Percentiles rank a stretch among this genome's conserved stretches.
phyloP scores from a whole-genome alignment of 2,113 vertebrate genomes.

The Brachirus orientalis region DNA sequence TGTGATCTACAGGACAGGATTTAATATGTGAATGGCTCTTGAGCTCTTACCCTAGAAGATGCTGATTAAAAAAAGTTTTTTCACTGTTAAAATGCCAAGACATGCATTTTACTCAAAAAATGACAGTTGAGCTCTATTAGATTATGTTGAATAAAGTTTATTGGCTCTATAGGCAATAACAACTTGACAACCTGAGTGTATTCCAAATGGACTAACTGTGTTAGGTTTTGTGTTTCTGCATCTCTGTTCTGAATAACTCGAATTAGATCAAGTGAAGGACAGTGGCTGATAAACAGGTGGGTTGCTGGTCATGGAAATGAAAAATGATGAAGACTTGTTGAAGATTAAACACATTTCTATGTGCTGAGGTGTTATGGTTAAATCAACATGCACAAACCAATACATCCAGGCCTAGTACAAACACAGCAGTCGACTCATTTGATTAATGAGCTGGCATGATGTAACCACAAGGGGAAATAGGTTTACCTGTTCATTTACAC shows the following conservation, averaged over 20 bases:
- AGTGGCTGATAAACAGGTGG: constrained; percentile 14
- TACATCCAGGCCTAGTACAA: constrained; percentile 64
- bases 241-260: background rate
- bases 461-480: constrained; percentile 62
- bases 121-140: too few relatives aligned
- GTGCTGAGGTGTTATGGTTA: constrained; percentile 69
- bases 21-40: background rate
- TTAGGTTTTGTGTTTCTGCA: background rate
- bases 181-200: too few relatives aligned
- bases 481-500: constrained; percentile 71
- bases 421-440: constrained; percentile 68
- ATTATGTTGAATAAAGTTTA: too few relatives aligned
- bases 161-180: too few relatives aligned
- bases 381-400: constrained; percentile 72
- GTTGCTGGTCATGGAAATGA: constrained; percentile 27
- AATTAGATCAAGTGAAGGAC: background rate
- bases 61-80: background rate
- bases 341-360: constrained; percentile 68
- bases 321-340: constrained; percentile 38
- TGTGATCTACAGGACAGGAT: background rate
- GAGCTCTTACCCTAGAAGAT: background rate
- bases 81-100: background rate
- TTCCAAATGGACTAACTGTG: background rate
- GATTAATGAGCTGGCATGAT: constrained; percentile 78
- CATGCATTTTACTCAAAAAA: background rate